Conservation (phyloP, 2,113 vertebrate species). For the Toxotes jaculatrix region DNA sequence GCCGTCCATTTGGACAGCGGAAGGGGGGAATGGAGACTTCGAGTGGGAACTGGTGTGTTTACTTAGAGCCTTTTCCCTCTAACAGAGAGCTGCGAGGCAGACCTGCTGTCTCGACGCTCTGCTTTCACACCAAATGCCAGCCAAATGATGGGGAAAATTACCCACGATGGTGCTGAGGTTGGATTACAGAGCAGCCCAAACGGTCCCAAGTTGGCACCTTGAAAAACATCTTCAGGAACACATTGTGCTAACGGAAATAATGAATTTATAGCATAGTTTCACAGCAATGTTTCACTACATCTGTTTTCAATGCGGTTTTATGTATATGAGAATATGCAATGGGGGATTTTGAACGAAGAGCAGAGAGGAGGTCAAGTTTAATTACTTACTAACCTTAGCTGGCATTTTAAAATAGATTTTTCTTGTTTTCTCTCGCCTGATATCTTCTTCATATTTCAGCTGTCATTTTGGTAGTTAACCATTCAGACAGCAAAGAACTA, state of each 20-base stretch:
- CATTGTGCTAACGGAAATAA: constrained; percentile 11
- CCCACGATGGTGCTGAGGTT: constrained; percentile 39
- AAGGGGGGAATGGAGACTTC: constrained; percentile 14
- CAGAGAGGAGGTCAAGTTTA: background rate
- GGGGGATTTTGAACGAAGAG: too few species aligned
- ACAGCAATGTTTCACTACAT: constrained; percentile 6
- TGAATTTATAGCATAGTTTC: background rate
- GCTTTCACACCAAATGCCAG: constrained; percentile 54
- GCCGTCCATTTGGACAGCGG: background rate
- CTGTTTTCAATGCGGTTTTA: constrained; percentile 6
- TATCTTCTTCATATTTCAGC: background rate
- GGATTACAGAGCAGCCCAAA: constrained; percentile 44
- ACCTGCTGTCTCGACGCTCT: constrained; percentile 66
- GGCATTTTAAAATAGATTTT: background rate
- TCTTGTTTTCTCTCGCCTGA: background rate
- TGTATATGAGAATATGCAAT: background rate
- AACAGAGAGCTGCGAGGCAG: constrained; percentile 67
- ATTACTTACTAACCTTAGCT: background rate
- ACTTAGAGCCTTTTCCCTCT: constrained; percentile 53
- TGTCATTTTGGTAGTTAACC: background rate
- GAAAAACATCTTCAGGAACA: constrained; percentile 35
- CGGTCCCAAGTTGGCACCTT: constrained; percentile 16
- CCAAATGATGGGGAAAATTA: constrained; percentile 65
- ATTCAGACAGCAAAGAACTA: background rate
- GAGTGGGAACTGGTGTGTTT: constrained; percentile 60